Conservation (phyloP, 1,140 invertebrate species). For the Hetaerina americana region DNA sequence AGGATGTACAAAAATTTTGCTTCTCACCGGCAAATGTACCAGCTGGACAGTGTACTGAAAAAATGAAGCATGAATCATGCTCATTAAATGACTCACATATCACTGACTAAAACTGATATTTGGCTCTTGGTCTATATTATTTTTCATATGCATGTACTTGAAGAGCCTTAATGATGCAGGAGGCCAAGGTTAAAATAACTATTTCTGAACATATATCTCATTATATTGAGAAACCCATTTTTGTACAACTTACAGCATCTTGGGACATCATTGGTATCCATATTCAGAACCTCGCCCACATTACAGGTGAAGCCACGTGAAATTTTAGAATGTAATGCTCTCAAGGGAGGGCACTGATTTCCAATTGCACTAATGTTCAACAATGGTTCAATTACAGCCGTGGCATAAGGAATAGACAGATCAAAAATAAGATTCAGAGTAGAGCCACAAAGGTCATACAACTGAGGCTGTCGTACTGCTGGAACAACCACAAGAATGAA, state of each 20-base stretch:
- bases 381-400: slow-evolving; percentile 76
- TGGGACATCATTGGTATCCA: slow-evolving; percentile 80
- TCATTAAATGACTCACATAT: not conserved
- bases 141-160: too few species aligned
- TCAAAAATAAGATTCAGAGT: slow-evolving; percentile 89
- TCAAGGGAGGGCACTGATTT: slow-evolving; percentile 78
- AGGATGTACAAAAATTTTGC: slow-evolving; percentile 76
- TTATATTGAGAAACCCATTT: not conserved
- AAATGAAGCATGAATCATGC: slow-evolving; percentile 9
- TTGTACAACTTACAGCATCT: slow-evolving; percentile 63
- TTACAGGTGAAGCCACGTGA: slow-evolving; percentile 83
- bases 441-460: slow-evolving; percentile 89
- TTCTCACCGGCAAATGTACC: slow-evolving; percentile 84
- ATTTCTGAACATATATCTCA: too few species aligned
- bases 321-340: slow-evolving; percentile 73
- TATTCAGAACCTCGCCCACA: slow-evolving; percentile 84
- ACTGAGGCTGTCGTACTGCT: slow-evolving; percentile 67
- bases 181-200: too few species aligned
- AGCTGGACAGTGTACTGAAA: slow-evolving; percentile 82
- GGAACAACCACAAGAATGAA: slow-evolving; percentile 80
- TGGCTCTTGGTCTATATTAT: too few species aligned
- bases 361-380: slow-evolving; percentile 78
- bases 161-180: too few species aligned
- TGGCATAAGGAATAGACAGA: slow-evolving; percentile 81
- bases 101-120: not conserved